Base-by-base conservation (phyloP, 1,140 invertebrate genomes). In the Spodoptera litura region DNA sequence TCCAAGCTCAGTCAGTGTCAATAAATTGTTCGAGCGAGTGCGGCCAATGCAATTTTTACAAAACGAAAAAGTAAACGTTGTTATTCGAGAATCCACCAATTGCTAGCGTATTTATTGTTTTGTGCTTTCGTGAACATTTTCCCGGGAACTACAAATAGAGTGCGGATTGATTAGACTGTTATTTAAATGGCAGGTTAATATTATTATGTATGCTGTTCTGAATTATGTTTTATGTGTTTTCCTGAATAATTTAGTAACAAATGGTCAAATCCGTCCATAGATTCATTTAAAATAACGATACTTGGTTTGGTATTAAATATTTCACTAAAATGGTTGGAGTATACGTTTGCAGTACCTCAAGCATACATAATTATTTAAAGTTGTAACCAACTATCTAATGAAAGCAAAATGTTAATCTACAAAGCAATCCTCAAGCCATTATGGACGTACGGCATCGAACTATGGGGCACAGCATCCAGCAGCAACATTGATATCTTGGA, bases 41-140 rank as follows among this genome's bases (percentile, higher is more conserved):
- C 53, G 55, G 59, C 55, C 80, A 78, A 72, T 83, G 81, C 80
- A 85, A 71, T 81, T 85, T 84, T 79, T 78, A 73, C 61, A 81
- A 85, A 85, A 81, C 55, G 78, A 80, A 79, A 79, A 77, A 68
- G 66, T 51, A 72, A 78, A 82, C 76, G 61, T 82, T 74, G 79
- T 81, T 82, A 78, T 83, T 81, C 56, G 27, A 64, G 66, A 52
- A 52, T 56, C 62, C 11, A 71, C 70, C 74, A 74, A 83, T 81
- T 75, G 68, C 35, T 64, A 58, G n/a, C 56, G 53, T 72, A 66
- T 81, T 80, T 76, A 76, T 80, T 80, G n/a, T 80, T 66, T 31
- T 68, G n/a, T 5, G 59, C 78, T 62, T 59, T 66, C 53, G 51
- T 53, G n/a, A 62, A 13, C 53, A 20, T 53, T 73, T 55, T 49